Conservation (phyloP, 2,888 invertebrate species). For the Eledona agricola region DNA sequence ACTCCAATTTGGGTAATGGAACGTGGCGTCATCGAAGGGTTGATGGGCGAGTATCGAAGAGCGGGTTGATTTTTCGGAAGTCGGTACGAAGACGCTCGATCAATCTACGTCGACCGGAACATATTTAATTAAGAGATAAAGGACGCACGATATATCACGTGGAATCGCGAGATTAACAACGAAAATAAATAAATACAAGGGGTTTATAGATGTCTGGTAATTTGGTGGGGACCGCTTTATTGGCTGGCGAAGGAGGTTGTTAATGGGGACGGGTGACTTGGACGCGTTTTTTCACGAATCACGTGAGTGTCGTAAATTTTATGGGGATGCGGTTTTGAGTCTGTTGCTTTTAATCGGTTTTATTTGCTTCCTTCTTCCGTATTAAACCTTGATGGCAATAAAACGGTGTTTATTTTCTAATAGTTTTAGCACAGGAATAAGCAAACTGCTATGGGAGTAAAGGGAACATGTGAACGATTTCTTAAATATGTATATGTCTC, state of each 20-base stretch:
- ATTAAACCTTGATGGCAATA: no score
- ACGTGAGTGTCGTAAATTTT: background rate
- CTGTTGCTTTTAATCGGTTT: no score
- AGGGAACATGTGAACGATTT: no score
- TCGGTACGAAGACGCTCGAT: conserved; percentile 26
- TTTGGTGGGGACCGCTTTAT: conserved; percentile 31
- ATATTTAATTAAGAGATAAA: conserved; percentile 54
- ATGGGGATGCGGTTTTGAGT: no score
- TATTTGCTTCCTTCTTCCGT: no score
- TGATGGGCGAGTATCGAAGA: no score
- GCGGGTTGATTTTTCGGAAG: conserved; percentile 9
- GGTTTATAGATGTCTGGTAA: conserved; percentile 32
- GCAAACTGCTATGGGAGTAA: no score
- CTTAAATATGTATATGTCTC: no score
- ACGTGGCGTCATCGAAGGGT: no score
- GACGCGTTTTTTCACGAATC: conserved; percentile 16
- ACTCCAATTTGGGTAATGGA: conserved; percentile 55
- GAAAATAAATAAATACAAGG: conserved; percentile 51
- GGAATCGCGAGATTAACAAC: conserved; percentile 47
- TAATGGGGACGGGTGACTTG: conserved; percentile 28
- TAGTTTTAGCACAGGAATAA: no score
- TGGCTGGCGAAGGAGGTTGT: conserved; percentile 28
- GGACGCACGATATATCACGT: conserved; percentile 50
- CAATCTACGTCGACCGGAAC: conserved; percentile 37
- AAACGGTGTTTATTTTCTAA: no score